Evolutionary conservation across 2,888 invertebrate genomes (phyloP).

Genomic region (Clostera curtula): DNA sequence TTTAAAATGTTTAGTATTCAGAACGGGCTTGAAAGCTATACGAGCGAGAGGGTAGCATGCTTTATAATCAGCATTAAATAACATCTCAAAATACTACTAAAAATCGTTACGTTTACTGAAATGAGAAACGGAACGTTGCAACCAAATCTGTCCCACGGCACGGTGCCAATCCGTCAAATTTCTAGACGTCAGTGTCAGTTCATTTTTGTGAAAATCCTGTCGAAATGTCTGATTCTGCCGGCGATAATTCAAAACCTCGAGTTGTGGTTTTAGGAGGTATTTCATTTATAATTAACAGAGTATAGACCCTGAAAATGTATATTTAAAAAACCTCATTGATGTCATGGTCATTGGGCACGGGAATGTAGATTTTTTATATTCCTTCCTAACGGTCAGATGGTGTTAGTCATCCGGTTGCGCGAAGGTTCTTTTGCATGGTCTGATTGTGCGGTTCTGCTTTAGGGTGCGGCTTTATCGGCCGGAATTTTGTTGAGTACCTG

Average conservation of each 20-base stretch:
- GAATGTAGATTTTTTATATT: slow-evolving; percentile 28
- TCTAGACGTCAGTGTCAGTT: slow-evolving; percentile 34
- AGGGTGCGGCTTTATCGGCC: slow-evolving; percentile 96
- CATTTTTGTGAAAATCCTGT: slow-evolving; percentile 40
- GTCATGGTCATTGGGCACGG: background rate
- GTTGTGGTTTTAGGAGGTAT: slow-evolving; percentile 69
- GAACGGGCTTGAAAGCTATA: too few species aligned
- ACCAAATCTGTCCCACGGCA: background rate
- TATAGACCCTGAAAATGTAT: slow-evolving; percentile 1
- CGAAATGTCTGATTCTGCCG: slow-evolving; percentile 64
- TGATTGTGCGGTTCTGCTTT: slow-evolving; percentile 34
- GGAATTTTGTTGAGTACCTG: slow-evolving; percentile 89
- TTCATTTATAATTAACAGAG: slow-evolving; percentile 2
- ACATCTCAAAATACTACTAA: too few species aligned
- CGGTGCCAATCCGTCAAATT: slow-evolving; percentile 15
- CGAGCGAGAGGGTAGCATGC: too few species aligned
- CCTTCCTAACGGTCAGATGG: slow-evolving; percentile 50
- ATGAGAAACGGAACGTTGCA: too few species aligned
- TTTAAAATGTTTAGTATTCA: too few species aligned
- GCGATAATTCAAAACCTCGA: slow-evolving; percentile 64
- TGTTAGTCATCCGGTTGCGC: slow-evolving; percentile 61
- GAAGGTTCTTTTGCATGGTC: slow-evolving; percentile 26
- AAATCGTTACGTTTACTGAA: too few species aligned
- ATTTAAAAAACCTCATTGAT: background rate
- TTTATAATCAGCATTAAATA: too few species aligned